Percentiles rank a stretch among this genome's conserved stretches.
Evolutionary conservation across 2,888 invertebrate genomes (phyloP).

Genomic region (Steromphala cineraria): DNA sequence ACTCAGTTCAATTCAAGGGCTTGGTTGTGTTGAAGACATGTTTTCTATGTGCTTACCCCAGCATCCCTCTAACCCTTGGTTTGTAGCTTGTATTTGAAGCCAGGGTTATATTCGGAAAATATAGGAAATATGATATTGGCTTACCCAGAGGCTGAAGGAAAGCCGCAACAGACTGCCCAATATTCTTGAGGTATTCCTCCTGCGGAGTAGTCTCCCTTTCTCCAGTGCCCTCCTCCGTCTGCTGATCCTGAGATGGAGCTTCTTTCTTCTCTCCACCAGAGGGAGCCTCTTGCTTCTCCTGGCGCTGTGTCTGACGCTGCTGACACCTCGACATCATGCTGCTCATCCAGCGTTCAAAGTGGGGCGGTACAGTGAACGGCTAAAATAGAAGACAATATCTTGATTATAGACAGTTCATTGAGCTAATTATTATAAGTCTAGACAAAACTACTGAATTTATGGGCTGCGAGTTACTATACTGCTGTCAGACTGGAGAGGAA

Average conservation of each 20-base stretch:
- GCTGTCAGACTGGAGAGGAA: too few relatives aligned
- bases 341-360: conserved; percentile 66
- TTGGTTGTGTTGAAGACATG: too few relatives aligned
- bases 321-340: conserved; percentile 59
- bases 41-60: too few relatives aligned
- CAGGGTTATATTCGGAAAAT: too few relatives aligned
- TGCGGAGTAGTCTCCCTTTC: conserved; percentile 44
- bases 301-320: conserved; percentile 32
- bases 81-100: too few relatives aligned
- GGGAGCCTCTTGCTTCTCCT: neutral
- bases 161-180: conserved; percentile 77
- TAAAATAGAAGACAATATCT: neutral
- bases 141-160: conserved; percentile 78
- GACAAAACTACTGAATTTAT: too few relatives aligned
- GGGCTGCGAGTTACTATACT: too few relatives aligned
- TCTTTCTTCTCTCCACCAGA: conserved; percentile 21
- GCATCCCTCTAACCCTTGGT: too few relatives aligned
- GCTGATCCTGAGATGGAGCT: neutral
- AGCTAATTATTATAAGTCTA: too few relatives aligned
- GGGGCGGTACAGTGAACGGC: conserved; percentile 57
- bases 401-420: too few relatives aligned
- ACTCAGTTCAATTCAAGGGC: too few relatives aligned
- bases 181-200: conserved; percentile 73
- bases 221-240: neutral
- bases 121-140: too few relatives aligned